A percentile compares a stretch with the other conserved stretches of the same genome.
phyloP scores from a whole-genome alignment of 2,797 vertebrate genomes.

The Chaenodraco wilsoni region DNA sequence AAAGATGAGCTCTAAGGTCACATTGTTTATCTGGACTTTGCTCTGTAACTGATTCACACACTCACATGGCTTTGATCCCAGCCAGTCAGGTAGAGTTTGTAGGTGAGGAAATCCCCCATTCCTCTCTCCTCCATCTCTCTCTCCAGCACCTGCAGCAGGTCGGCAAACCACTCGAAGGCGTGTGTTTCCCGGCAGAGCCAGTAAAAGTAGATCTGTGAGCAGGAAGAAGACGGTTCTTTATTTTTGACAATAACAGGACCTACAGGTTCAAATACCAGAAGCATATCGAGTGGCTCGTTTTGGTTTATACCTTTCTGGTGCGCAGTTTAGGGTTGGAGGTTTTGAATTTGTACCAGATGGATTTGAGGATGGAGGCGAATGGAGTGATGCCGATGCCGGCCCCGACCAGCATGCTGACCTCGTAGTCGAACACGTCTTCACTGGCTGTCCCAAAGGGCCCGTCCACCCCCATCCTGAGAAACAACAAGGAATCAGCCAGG shows the following conservation, averaged over 20 bases:
- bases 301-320: slow-evolving; percentile 86
- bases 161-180: slow-evolving; percentile 94
- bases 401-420: slow-evolving; percentile 93
- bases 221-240: slow-evolving; percentile 52
- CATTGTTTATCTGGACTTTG: slow-evolving; percentile 1
- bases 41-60: slow-evolving; percentile 56
- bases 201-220: slow-evolving; percentile 93
- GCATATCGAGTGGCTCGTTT: background rate
- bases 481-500: background rate
- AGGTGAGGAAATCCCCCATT: slow-evolving; percentile 90
- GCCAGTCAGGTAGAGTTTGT: slow-evolving; percentile 91
- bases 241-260: slow-evolving; percentile 25
- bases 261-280: slow-evolving; percentile 15
- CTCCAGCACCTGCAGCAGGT: slow-evolving; percentile 90
- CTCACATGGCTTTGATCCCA: slow-evolving; percentile 91
- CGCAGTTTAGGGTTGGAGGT: slow-evolving; percentile 86
- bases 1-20: background rate
- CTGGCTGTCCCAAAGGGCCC: slow-evolving; percentile 94
- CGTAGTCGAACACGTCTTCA: slow-evolving; percentile 92
- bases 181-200: slow-evolving; percentile 94
- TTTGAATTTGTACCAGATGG: slow-evolving; percentile 95
- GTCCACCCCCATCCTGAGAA: slow-evolving; percentile 88
- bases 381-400: slow-evolving; percentile 93
- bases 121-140: slow-evolving; percentile 91
- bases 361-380: slow-evolving; percentile 95